Base-by-base conservation (phyloP, 64 coral and sea anemone genomes). In the Orbicella faveolata region DNA sequence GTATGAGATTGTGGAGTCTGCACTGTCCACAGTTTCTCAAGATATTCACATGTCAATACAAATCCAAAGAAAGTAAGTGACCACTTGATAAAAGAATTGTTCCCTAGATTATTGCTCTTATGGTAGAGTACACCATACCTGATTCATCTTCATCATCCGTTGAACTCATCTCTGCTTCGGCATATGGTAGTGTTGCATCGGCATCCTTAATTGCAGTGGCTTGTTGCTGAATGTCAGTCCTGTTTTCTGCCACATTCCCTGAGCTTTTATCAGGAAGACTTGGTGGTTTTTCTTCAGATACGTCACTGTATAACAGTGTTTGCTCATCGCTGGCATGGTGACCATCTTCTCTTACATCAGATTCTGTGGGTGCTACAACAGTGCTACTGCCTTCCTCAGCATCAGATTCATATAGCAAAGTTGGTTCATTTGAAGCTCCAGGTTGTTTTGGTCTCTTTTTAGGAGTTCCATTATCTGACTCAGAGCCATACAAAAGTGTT, bases 401-500 rank as follows among this genome's bases (percentile, higher is more conserved):
- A 72, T 85, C 63, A 85, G 82, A 85, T 72, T 85, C 65, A 73
- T 73, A 41, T 62, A 85, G 33, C 20, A 85, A 39, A 16, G 41
- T 67, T n/a, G 82, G 64, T 41, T 41, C 35, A 52, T 53, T 85
- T 9, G 63, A 25, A n/a, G 37, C 65, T 0, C 36, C 39, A 26
- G 10, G 36, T 10, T 6, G 37, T 26, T 21, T 39, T 17, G 37
- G 64, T 73, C 36, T 85, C 20, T 90, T 90, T n/a, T 73, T 17
- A 17, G 89, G 78, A 34, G 66, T 74, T 39, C 34, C 80, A 82
- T 80, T 76, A 17, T 90, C 63, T 11, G 89, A 82, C 17, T 83
- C 64, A 55, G 74, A 78, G 67, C 77, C 88, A 80, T 81, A 90
- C 25, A 90, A 23, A 19, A 90, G 55, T 37, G 88, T 90, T 37